Base-by-base conservation (phyloP, 2,113 vertebrate species). In the Thunnus maccoyii region DNA sequence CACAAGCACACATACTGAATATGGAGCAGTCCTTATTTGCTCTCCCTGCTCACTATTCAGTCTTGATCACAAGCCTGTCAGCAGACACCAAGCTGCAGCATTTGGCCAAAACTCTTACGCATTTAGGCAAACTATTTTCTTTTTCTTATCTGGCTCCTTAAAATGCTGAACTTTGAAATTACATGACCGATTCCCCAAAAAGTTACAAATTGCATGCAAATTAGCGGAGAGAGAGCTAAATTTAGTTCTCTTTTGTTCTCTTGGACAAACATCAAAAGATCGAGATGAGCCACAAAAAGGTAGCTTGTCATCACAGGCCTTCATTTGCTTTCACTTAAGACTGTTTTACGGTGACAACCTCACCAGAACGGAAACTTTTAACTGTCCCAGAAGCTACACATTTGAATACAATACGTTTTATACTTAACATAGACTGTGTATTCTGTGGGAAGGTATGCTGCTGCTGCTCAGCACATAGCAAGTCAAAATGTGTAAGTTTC, bases 1-100 rank as follows among this genome's bases (percentile, higher is more conserved):
- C 82, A 79, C 72, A 76, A 22, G 67, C 67, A 86, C 86, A 91
- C 78, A 79, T 12, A 78, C 80, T 92, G 90, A 94, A 94, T 94
- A 93, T 93, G 83, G 83, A 92, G 83, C 72, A 84, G 89, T 61
- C 83, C 84, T 90, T 88, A 85, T 93, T 91, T 90, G 78, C 85
- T 82, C 86, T 90, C 22, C 27, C 78, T 79, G 86, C 87, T 85
- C 78, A 68, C 89, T 88, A 87, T 91, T 92, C 76, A 87, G 82
- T 88, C 81, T 90, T 88, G 80, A 92, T 89, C 91, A 91, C 87
- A 87, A 80, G 86, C 78, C 81, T 93, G 90, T 90, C 90, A 92
- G 90, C 73, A 85, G 83, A 88, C 78, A 86, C 65, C 79, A 86
- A 76, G 82, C 86, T 72, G 81, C 79, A 93, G 83, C 72, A 36